Evolutionary conservation across 2,888 invertebrate species (phyloP).

Genomic region (Schizaphis graminum): DNA sequence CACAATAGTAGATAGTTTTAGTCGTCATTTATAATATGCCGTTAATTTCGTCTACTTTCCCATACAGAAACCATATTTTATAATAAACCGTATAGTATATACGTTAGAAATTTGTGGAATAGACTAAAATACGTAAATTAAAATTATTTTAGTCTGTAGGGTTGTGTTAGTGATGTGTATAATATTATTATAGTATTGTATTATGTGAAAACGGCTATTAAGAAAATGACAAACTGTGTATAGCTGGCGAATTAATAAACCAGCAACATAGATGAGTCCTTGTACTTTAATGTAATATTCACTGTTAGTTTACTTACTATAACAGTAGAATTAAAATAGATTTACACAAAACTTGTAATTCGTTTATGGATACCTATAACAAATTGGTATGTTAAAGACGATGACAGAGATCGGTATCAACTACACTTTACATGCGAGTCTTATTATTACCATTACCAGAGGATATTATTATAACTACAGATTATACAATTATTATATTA

Average conservation of each 20-base stretch:
- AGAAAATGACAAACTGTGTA: background rate
- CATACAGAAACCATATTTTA: background rate
- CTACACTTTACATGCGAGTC: background rate
- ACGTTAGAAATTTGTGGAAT: background rate
- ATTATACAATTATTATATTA: background rate
- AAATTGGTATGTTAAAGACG: background rate
- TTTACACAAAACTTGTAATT: background rate
- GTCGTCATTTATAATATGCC: background rate
- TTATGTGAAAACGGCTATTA: background rate
- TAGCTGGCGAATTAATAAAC: background rate
- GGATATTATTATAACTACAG: background rate
- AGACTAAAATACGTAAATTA: background rate
- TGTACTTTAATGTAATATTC: background rate
- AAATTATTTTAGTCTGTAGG: background rate
- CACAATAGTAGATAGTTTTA: background rate
- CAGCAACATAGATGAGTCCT: accelerated
- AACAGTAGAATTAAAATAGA: background rate
- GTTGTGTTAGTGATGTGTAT: background rate
- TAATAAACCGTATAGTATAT: background rate
- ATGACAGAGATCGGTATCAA: background rate
- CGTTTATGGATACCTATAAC: background rate
- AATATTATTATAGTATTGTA: background rate
- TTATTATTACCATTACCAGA: background rate
- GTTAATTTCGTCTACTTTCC: background rate
- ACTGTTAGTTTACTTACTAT: background rate